These are phyloP conservation scores for Botia kubotai DNA, from an alignment of 2,797 vertebrate species.

Conservation along the genomic window DNA sequence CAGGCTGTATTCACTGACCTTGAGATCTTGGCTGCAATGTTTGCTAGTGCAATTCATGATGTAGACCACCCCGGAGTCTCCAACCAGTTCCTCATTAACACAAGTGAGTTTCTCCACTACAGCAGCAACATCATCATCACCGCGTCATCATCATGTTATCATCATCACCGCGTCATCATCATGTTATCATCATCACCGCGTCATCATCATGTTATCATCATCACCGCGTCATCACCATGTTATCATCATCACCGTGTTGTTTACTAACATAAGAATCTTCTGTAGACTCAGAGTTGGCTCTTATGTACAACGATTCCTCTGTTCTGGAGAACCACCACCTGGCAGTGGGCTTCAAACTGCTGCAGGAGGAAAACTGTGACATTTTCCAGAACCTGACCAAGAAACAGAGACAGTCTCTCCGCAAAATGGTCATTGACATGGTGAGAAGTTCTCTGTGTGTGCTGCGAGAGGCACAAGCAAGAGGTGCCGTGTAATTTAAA, in stretches of 20 bases:
- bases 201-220: background rate
- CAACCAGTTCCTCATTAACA: constrained; percentile 96
- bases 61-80: constrained; percentile 94
- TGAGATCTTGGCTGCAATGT: constrained; percentile 91
- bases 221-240: background rate
- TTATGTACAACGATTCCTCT: constrained; percentile 92
- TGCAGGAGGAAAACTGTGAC: constrained; percentile 91
- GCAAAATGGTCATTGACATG: constrained; percentile 94
- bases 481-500: background rate
- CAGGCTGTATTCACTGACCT: constrained; percentile 94
- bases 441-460: constrained; percentile 68
- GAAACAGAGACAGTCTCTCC: constrained; percentile 86
- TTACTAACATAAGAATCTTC: background rate
- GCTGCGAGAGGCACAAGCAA: background rate
- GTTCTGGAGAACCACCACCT: constrained; percentile 94
- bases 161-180: background rate
- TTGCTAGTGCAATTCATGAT: constrained; percentile 91
- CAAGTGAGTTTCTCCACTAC: constrained; percentile 81
- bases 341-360: constrained; percentile 92
- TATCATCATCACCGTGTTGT: background rate
- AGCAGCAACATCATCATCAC: background rate
- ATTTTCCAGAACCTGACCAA: constrained; percentile 91
- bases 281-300: constrained; percentile 89
- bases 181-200: background rate
- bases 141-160: background rate